Conservation (phyloP, 2,888 invertebrate species). For the Arge pagana region DNA sequence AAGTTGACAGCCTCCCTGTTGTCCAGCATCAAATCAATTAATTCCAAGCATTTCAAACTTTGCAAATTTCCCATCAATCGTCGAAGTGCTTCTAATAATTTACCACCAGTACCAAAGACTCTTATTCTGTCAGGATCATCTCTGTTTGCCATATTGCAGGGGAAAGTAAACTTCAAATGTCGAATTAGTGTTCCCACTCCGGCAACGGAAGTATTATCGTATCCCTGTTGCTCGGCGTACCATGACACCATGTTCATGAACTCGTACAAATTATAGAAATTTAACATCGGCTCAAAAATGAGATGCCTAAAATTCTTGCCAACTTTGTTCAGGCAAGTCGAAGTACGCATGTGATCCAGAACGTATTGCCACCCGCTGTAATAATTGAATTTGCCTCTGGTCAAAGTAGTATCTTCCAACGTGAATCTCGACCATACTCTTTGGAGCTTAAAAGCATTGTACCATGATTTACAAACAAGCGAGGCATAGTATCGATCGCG, state of each 20-base stretch:
- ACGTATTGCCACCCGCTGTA: constrained; percentile 82
- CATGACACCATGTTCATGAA: constrained; percentile 82
- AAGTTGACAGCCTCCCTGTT: constrained; percentile 71
- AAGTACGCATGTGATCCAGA: constrained; percentile 75
- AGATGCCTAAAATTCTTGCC: constrained; percentile 70
- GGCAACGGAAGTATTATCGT: constrained; percentile 44
- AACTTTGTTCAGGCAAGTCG: constrained; percentile 71
- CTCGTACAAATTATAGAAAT: constrained; percentile 82
- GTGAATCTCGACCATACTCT: constrained; percentile 77
- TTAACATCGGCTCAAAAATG: constrained; percentile 73
- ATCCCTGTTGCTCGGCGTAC: constrained; percentile 64
- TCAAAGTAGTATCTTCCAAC: constrained; percentile 73
- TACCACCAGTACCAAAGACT: constrained; percentile 79
- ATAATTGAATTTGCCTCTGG: constrained; percentile 76
- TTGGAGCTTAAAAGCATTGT: constrained; percentile 72
- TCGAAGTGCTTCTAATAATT: constrained; percentile 69
- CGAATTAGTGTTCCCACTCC: constrained; percentile 66
- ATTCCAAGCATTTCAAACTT: constrained; percentile 67
- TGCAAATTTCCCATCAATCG: constrained; percentile 70
- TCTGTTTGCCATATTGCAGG: constrained; percentile 71
- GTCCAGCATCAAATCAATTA: constrained; percentile 77
- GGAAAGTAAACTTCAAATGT: constrained; percentile 72
- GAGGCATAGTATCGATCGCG: constrained; percentile 76
- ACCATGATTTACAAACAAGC: constrained; percentile 70
- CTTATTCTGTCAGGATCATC: constrained; percentile 67